phyloP scores from a whole-genome alignment of 2,113 vertebrate species.

The Dipodomys merriami region DNA sequence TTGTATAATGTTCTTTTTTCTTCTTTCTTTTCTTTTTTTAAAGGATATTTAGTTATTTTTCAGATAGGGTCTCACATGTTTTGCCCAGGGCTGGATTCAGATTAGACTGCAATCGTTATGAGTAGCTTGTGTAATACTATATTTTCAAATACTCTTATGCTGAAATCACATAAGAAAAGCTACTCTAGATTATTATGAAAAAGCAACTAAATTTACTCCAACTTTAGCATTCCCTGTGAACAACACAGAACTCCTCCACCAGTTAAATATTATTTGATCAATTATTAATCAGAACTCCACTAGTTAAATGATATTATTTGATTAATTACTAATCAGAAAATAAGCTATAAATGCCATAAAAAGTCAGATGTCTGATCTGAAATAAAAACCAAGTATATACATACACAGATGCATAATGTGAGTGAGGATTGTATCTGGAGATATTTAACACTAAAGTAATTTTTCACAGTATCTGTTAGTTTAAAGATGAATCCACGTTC shows the following conservation, averaged over 20 bases:
- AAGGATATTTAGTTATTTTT: no score
- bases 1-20: background rate
- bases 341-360: conserved; percentile 12
- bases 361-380: background rate
- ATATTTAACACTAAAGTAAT: conserved; percentile 5
- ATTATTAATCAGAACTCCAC: background rate
- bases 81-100: no score
- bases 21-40: no score
- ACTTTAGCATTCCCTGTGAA: background rate
- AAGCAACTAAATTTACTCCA: background rate
- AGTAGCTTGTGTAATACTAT: background rate
- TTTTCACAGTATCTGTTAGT: background rate
- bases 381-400: conserved; percentile 1
- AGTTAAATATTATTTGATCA: background rate
- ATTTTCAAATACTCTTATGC: background rate
- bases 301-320: background rate
- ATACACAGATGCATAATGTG: background rate
- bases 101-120: no score
- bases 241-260: background rate
- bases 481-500: background rate
- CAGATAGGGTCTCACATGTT: no score
- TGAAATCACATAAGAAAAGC: background rate
- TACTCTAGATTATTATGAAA: background rate
- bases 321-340: conserved; percentile 1
- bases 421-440: background rate